Evolutionary conservation across 2,888 invertebrate species (phyloP).

Genomic region (Pantelozetes paolii): DNA sequence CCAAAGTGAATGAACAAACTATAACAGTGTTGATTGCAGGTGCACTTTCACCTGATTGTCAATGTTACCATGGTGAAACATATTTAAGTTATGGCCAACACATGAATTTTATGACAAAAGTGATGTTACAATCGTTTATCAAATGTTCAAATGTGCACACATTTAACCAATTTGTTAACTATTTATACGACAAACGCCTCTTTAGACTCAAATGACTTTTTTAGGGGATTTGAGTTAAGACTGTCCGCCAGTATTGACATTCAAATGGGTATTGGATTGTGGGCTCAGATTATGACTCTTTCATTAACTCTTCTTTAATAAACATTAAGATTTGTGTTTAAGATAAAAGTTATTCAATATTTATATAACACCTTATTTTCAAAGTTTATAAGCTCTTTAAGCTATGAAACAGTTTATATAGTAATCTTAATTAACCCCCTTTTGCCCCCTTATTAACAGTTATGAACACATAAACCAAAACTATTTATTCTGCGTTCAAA

Average conservation of each 20-base stretch:
- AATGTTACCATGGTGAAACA: constrained; percentile 24
- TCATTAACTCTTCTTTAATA: not conserved
- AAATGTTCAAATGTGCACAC: not conserved
- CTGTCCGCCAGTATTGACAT: not conserved
- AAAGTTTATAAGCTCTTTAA: no score
- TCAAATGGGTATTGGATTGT: not conserved
- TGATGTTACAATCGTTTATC: constrained; percentile 12
- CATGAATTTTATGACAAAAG: not conserved
- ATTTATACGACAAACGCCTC: constrained; percentile 24
- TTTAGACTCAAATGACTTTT: not conserved
- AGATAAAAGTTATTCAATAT: no score
- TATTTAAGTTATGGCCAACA: not conserved
- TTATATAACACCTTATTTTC: no score
- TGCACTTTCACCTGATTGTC: constrained; percentile 31
- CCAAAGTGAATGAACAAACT: not conserved
- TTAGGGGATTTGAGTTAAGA: not conserved
- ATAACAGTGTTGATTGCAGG: constrained; percentile 7
- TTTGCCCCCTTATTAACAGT: no score
- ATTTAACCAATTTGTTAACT: not conserved
- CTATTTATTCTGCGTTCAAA: no score
- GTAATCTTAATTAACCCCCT: not conserved
- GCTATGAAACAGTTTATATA: not conserved
- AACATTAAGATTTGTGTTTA: not conserved
- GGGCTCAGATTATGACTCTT: not conserved
- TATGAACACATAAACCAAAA: no score